Evolutionary conservation across 2,797 vertebrate genomes (phyloP).

Genomic region (Mormyrops attenuatus): DNA sequence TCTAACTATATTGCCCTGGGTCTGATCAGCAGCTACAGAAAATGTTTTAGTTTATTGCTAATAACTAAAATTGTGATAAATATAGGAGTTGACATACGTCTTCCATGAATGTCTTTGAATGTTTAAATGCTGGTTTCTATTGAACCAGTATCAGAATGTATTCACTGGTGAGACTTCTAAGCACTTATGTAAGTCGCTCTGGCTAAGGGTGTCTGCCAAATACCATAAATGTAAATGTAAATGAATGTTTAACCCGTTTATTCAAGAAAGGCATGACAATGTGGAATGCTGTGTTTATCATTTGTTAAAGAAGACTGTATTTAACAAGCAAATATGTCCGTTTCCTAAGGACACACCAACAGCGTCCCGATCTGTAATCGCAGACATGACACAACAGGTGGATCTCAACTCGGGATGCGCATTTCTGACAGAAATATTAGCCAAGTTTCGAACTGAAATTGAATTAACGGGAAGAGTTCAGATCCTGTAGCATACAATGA

Average conservation of each 20-base stretch:
- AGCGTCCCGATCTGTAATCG: constrained; percentile 47
- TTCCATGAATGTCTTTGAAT: background rate
- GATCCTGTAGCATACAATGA: constrained; percentile 22
- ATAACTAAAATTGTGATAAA: background rate
- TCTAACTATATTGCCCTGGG: background rate
- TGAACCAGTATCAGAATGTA: background rate
- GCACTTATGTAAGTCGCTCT: background rate
- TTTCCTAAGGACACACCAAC: constrained; percentile 48
- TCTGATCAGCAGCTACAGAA: background rate
- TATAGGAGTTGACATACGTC: background rate
- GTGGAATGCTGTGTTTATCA: background rate
- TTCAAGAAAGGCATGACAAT: background rate
- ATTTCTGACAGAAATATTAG: background rate
- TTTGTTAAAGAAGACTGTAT: background rate
- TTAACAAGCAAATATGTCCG: background rate
- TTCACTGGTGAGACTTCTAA: background rate
- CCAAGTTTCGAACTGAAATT: constrained; percentile 36
- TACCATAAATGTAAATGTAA: background rate
- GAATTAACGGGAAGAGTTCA: constrained; percentile 18
- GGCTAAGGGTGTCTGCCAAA: background rate
- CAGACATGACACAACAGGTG: constrained; percentile 49
- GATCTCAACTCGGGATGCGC: background rate
- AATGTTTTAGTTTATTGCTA: background rate
- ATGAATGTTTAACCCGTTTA: background rate
- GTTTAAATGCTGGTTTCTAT: background rate